These are phyloP conservation scores for Pherbina coryleti DNA, from an alignment of 2,888 invertebrate genomes.

Conservation along the genomic window DNA sequence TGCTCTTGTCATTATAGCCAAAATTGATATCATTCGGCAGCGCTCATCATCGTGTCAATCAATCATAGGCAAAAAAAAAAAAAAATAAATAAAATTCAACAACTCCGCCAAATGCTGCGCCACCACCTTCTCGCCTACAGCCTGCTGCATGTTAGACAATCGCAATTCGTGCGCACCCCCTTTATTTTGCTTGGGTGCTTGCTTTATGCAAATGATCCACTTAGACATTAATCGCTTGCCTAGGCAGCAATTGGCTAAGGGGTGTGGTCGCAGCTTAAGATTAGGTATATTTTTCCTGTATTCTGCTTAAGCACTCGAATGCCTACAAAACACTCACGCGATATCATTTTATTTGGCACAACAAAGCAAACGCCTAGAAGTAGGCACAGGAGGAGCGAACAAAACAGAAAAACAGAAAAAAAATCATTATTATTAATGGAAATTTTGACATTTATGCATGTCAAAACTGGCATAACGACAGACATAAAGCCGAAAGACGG, in stretches of 20 bases:
- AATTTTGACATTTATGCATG: conserved; percentile 29
- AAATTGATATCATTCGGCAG: not conserved
- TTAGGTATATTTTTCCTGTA: too few relatives aligned
- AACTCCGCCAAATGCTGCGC: not conserved
- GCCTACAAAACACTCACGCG: conserved; percentile 32
- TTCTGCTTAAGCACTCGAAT: conserved; percentile 27
- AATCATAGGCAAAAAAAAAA: conserved; percentile 23
- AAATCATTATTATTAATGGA: conserved; percentile 27
- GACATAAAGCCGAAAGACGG: not conserved
- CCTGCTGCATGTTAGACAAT: not conserved
- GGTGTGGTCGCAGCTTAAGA: not conserved
- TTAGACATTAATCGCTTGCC: conserved; percentile 11
- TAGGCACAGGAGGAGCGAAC: conserved; percentile 12
- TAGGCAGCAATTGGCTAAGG: conserved; percentile 8
- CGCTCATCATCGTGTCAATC: conserved; percentile 23
- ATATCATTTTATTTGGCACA: not conserved
- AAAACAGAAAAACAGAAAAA: too few relatives aligned
- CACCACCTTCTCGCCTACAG: not conserved
- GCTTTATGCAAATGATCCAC: conserved; percentile 2
- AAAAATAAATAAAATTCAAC: not conserved
- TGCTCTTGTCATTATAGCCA: not conserved
- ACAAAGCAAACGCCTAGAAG: conserved; percentile 22
- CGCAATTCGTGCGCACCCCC: not conserved
- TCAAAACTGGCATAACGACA: not conserved
- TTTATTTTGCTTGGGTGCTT: not conserved